Evolutionary conservation across 2,888 invertebrate genomes (phyloP), one percentile per base, ranked within the genome.

Genomic region (Marronus borbonicus): DNA sequence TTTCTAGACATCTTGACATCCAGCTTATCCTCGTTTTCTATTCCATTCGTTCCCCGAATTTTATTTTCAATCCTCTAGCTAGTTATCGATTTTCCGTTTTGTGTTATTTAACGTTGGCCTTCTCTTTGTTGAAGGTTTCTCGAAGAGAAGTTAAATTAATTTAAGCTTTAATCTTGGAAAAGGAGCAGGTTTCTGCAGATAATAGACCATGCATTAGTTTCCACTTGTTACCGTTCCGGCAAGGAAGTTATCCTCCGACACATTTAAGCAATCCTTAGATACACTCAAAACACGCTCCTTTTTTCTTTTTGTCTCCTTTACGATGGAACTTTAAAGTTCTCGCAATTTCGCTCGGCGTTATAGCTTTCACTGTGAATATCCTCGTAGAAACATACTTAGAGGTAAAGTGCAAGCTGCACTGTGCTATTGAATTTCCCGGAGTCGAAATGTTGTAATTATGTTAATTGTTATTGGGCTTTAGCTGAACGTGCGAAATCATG

Each of bases 381-480:
- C 7, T n/a, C 5, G 8, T 36, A 20, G 10, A 58, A 5, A 7
- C 10, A 20, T 20, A 58, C 20, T 58, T 58, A 36, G 20, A 20
- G 17, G 17, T 58, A 20, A 58, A 58, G 17, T 20, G 55, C 55
- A 58, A 58, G 20, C 55, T 58, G 55, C 55, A 17, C 12, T 2
- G 8, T 36, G 31, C 55, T 20, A 58, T 58, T 58, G 17, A 58
- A 58, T 7, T 17, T 17, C 17, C 44, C 44, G 44, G 12, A 12
- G 44, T 44, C 44, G 44, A 69, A 69, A 50, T 39, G 39, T 39
- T 39, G 58, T 72, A 72, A 72, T 72, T 72, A 72, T 72, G 58
- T 58, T 72, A 72, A 72, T 72, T 72, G 72, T 58, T 72, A 55
- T 70, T 55, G 55, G 70, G 55, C 70, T 55, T 70, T 20, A n/a